These are phyloP conservation scores for Propithecus coquereli DNA, from an alignment of 2,113 vertebrate genomes.

Conservation along the genomic window DNA sequence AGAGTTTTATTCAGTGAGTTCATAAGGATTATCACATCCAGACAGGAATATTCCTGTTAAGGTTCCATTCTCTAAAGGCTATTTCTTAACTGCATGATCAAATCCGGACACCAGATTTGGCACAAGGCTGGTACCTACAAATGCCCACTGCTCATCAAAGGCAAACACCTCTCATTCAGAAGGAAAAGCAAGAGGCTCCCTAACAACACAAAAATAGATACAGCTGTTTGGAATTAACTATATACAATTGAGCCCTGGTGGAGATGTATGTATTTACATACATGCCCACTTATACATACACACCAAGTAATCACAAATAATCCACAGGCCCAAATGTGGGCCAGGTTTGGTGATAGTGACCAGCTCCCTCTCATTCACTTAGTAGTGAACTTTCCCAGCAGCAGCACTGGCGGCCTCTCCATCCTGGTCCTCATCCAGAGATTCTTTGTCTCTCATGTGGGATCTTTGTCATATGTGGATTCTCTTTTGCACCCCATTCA, in stretches of 20 bases:
- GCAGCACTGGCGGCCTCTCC: background rate
- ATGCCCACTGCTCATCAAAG: background rate
- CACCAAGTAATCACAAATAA: background rate
- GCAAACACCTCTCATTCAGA: background rate
- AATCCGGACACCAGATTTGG: background rate
- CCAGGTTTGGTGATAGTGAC: background rate
- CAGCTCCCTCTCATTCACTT: background rate
- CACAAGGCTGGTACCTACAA: background rate
- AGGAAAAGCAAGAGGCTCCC: background rate
- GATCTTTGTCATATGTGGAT: conserved; percentile 32
- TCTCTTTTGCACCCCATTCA: conserved; percentile 37
- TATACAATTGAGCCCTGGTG: background rate
- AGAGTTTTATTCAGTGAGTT: background rate
- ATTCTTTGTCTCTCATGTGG: conserved; percentile 1
- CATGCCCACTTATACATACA: background rate
- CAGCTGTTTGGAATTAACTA: background rate
- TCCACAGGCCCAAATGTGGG: background rate
- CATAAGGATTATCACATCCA: background rate
- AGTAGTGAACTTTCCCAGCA: background rate
- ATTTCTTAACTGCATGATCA: background rate
- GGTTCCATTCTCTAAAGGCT: background rate
- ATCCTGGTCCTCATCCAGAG: background rate
- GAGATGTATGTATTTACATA: background rate
- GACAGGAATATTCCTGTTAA: background rate
- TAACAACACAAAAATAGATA: background rate